Percentiles rank a stretch among this genome's conserved stretches.
Evolutionary conservation across 2,113 vertebrate species (phyloP).

Genomic region (Brachyhypopomus occidentalis): DNA sequence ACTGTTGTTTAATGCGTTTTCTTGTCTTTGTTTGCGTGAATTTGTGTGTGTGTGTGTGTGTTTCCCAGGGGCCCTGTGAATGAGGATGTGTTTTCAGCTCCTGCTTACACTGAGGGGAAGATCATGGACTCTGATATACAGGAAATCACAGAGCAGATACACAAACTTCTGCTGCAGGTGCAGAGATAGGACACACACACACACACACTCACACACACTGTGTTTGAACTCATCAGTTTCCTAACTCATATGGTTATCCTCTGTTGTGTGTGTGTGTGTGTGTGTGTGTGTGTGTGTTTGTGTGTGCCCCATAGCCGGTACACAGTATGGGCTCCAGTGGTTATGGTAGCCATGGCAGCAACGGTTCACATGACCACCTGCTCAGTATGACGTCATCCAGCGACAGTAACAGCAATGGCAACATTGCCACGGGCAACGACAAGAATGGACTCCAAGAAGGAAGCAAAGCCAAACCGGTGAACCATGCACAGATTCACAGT

Average conservation of each 20-base stretch:
- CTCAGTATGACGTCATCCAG: constrained; percentile 90
- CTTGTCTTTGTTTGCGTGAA: not conserved
- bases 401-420: constrained; percentile 82
- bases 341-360: constrained; percentile 92
- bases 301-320: constrained; percentile 77
- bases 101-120: constrained; percentile 73
- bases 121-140: constrained; percentile 79
- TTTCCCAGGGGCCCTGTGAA: constrained; percentile 87
- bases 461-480: constrained; percentile 74
- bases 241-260: not conserved
- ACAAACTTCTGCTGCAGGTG: constrained; percentile 89
- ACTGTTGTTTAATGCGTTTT: too few relatives aligned
- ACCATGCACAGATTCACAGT: constrained; percentile 48
- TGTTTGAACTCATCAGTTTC: not conserved
- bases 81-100: constrained; percentile 87
- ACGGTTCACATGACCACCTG: constrained; percentile 87
- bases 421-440: constrained; percentile 52
- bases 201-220: not conserved
- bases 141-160: constrained; percentile 92
- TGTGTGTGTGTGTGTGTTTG: too few relatives aligned
- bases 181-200: too few relatives aligned
- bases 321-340: constrained; percentile 93
- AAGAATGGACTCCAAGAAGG: constrained; percentile 72
- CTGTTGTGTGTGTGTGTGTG: too few relatives aligned
- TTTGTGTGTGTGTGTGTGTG: constrained; percentile 4